Percentiles rank a stretch among this genome's conserved stretches.
Conservation (phyloP, 2,888 invertebrate species). For the Catocala fraxini region DNA sequence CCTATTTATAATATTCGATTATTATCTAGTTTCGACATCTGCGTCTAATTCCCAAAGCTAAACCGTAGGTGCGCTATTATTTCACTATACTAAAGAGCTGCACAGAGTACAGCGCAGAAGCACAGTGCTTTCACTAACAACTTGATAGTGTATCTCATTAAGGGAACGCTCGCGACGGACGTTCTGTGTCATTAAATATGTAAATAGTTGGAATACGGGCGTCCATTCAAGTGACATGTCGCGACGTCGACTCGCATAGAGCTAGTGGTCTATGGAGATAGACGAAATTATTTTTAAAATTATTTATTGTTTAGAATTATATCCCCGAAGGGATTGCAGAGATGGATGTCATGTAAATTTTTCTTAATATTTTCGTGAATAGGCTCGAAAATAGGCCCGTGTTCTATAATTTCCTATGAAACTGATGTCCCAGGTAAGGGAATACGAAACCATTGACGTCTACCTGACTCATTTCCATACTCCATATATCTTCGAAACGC, state of each 20-base stretch:
- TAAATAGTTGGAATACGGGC: conserved; percentile 82
- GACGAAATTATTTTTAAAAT: conserved; percentile 26
- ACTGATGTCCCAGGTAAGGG: too few relatives aligned
- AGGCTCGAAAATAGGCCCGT: too few relatives aligned
- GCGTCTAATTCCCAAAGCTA: not conserved
- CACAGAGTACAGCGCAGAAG: conserved; percentile 7
- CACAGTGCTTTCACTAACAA: conserved; percentile 53
- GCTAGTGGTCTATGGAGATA: conserved; percentile 58
- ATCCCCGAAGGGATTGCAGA: not conserved
- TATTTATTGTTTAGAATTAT: not conserved
- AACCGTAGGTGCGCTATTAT: conserved; percentile 2
- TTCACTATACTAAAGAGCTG: conserved; percentile 5
- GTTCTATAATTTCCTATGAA: too few relatives aligned
- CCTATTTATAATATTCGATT: too few relatives aligned
- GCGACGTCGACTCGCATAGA: conserved; percentile 65
- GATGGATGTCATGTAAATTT: too few relatives aligned
- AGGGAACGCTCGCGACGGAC: conserved; percentile 70
- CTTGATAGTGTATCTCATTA: conserved; percentile 81
- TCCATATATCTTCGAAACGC: too few relatives aligned
- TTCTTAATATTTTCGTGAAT: too few relatives aligned
- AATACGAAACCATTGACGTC: too few relatives aligned
- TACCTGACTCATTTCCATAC: too few relatives aligned
- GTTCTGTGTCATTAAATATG: conserved; percentile 84
- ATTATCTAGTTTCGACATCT: too few relatives aligned
- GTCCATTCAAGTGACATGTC: conserved; percentile 82